Percentiles rank a stretch among this genome's conserved stretches.
phyloP scores from a whole-genome alignment of 2,113 vertebrate species.

The Scortum barcoo region DNA sequence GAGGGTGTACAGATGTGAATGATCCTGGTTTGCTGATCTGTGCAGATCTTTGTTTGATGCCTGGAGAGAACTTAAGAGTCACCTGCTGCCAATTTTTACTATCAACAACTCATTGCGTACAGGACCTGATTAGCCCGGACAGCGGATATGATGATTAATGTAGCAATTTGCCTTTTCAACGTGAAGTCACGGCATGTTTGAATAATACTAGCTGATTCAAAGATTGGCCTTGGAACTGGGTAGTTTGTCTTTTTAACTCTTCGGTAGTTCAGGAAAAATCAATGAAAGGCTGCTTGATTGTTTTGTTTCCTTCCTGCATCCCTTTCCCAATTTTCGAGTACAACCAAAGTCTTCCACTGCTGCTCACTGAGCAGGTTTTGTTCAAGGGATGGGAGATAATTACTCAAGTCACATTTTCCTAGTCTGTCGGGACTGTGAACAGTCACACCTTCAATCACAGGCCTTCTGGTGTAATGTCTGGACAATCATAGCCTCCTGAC shows the following conservation, averaged over 20 bases:
- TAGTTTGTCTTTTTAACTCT: slow-evolving; percentile 19
- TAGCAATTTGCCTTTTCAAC: slow-evolving; percentile 49
- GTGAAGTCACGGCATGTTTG: slow-evolving; percentile 41
- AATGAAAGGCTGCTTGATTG: neutral
- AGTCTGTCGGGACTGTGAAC: neutral
- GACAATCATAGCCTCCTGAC: neutral
- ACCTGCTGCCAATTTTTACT: slow-evolving; percentile 60
- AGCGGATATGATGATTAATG: slow-evolving; percentile 50
- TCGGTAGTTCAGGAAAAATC: slow-evolving; percentile 9
- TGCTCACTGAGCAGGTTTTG: slow-evolving; percentile 5
- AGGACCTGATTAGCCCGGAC: slow-evolving; percentile 56
- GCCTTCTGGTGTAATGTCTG: neutral
- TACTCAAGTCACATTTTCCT: neutral
- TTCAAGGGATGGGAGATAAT: neutral
- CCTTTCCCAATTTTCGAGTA: slow-evolving; percentile 10
- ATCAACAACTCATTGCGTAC: slow-evolving; percentile 52
- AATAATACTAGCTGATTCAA: slow-evolving; percentile 35
- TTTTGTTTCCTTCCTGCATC: slow-evolving; percentile 21
- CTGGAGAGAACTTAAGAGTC: slow-evolving; percentile 38
- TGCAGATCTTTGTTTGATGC: slow-evolving; percentile 49
- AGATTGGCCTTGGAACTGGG: neutral
- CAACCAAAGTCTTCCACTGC: slow-evolving; percentile 2
- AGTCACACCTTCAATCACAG: slow-evolving; percentile 17
- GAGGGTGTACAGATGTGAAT: slow-evolving; percentile 38
- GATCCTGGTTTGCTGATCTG: slow-evolving; percentile 39